Evolutionary conservation across 92 coral and sea anemone species (phyloP).

Genomic region (Pocillopora meandrina): DNA sequence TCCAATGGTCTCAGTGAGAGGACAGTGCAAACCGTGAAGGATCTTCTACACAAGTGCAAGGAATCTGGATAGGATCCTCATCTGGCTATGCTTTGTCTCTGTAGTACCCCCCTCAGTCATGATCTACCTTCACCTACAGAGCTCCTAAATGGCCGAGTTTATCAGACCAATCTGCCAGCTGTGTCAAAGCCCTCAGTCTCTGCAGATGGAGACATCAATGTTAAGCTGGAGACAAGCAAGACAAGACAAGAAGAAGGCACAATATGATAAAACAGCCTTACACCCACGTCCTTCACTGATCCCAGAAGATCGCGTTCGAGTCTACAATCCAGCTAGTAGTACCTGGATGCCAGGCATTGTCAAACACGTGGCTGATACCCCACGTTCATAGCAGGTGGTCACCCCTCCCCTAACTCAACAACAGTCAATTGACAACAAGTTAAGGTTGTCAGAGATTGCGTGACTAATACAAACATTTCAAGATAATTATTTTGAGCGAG

Average conservation of each 20-base stretch:
- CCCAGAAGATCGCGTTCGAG: too few relatives aligned
- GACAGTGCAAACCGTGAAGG: slow-evolving; percentile 59
- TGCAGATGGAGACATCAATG: slow-evolving; percentile 38
- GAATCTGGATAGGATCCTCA: slow-evolving; percentile 71
- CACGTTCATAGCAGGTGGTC: slow-evolving; percentile 37
- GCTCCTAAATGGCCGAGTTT: slow-evolving; percentile 62
- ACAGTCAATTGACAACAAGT: too few relatives aligned
- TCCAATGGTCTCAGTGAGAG: slow-evolving; percentile 70
- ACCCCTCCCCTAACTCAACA: too few relatives aligned
- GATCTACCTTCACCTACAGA: too few relatives aligned
- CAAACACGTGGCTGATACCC: too few relatives aligned
- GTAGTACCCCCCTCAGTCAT: slow-evolving; percentile 66
- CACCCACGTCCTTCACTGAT: too few relatives aligned
- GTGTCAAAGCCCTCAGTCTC: slow-evolving; percentile 44
- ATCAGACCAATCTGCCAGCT: slow-evolving; percentile 78
- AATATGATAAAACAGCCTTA: slow-evolving; percentile 39
- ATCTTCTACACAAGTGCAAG: slow-evolving; percentile 64
- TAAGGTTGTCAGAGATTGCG: too few relatives aligned
- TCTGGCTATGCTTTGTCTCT: slow-evolving; percentile 71
- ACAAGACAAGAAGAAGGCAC: slow-evolving; percentile 57
- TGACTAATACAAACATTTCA: too few relatives aligned
- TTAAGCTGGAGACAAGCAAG: slow-evolving; percentile 63
- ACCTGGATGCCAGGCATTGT: too few relatives aligned
- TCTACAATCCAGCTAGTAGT: too few relatives aligned
- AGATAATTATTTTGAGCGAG: too few relatives aligned